Base-by-base conservation (phyloP, 2,113 vertebrate genomes). In the Steatornis caripensis region DNA sequence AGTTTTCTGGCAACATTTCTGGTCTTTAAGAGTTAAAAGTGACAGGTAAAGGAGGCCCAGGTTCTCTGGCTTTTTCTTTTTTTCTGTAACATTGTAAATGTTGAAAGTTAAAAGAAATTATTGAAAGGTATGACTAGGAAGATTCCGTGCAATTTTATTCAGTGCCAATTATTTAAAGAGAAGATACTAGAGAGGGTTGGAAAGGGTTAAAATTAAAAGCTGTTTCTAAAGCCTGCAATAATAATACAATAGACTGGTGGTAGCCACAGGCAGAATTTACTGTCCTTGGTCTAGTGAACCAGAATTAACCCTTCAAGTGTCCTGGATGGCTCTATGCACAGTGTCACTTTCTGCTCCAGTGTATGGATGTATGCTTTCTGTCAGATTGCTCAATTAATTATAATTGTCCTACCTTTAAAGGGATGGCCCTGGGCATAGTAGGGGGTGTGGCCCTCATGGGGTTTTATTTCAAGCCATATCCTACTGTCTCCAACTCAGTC, bases 381-480 rank as follows among this genome's bases (percentile, higher is more conserved):
- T 96, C 85, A 95, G 94, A 97, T 97, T 94, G 96, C 95, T 97
- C 96, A 97, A 95, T 97, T 98, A 97, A 97, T 97, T 98, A 96
- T 96, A 98, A 98, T 97, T 97, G 92, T 97, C 95, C 93, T 97
- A 94, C 91, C 96, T 96, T 98, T 95, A 92, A 97, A 96, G 96
- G 88, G 88, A 97, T 97, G 84, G 93, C 95, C 93, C 71, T 94
- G 69, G 93, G 96, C 93, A 96, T 93, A 93, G 65, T 89, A 97
- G 90, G 77, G 87, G 76, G 95, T 97, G 93, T 97, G 95, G 89
- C 79, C 68, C 96, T 97, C 95, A 49, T 95, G 97, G 97, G 95
- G 49, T 84, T 98, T 97, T 97, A 92, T 97, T 98, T 97, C 94
- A 97, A 98, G 95, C 86, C 49, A 68, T 93, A 82, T 91, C 88